Conservation (phyloP, 2,888 invertebrate species). For the Marasmarcha lunaedactyla region DNA sequence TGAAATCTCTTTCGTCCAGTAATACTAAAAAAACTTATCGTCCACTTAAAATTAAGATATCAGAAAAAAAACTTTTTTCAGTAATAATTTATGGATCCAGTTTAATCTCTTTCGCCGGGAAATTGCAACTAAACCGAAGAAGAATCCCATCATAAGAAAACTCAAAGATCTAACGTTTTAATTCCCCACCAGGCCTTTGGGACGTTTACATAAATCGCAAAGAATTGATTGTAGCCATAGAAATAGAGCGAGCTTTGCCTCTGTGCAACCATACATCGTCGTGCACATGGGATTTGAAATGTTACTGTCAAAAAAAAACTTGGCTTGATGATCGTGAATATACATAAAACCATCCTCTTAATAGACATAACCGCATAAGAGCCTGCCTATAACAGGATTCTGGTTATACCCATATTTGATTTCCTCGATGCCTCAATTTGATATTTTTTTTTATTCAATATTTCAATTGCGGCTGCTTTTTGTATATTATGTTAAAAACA, state of each 20-base stretch:
- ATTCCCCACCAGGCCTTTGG: constrained; percentile 89
- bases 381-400: constrained; percentile 76
- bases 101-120: constrained; percentile 82
- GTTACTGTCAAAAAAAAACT: constrained; percentile 71
- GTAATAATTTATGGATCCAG: no score
- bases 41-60: no score
- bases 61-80: no score
- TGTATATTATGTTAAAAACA: no score
- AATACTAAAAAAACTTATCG: no score
- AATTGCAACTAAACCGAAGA: constrained; percentile 70
- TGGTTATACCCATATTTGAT: constrained; percentile 94
- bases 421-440: constrained; percentile 76
- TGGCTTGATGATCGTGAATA: constrained; percentile 70
- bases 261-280: constrained; percentile 86
- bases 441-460: no score
- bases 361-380: constrained; percentile 77
- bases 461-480: no score
- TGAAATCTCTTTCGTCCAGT: no score
- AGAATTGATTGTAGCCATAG: constrained; percentile 87
- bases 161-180: constrained; percentile 76
- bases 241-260: constrained; percentile 84
- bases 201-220: constrained; percentile 83
- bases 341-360: constrained; percentile 75
- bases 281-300: constrained; percentile 82
- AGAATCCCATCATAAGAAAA: constrained; percentile 72